Evolutionary conservation across 2,113 vertebrate genomes (phyloP).

Genomic region (Amphiprion ocellaris): DNA sequence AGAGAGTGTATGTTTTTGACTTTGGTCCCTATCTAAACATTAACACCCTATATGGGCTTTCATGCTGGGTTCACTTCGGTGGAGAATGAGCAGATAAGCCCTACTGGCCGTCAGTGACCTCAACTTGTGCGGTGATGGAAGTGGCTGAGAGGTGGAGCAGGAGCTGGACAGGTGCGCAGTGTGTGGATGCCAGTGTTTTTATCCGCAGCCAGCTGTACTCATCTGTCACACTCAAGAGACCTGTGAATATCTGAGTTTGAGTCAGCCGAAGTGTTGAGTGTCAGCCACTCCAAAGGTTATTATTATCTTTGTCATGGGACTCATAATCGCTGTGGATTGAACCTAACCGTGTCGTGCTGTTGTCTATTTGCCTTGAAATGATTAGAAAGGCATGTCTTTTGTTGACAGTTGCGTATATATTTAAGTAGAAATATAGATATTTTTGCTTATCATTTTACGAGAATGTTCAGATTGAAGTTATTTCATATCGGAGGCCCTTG

Average conservation of each 20-base stretch:
- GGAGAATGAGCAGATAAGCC: conserved; percentile 65
- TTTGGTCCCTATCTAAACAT: conserved; percentile 62
- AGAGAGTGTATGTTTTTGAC: conserved; percentile 54
- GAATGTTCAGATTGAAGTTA: not conserved
- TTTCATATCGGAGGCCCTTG: no score
- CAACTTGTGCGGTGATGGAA: conserved; percentile 3
- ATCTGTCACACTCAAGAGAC: conserved; percentile 41
- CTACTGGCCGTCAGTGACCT: conserved; percentile 49
- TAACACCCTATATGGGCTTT: conserved; percentile 43
- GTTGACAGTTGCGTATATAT: conserved; percentile 15
- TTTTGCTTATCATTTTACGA: conserved; percentile 8
- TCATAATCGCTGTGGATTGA: conserved; percentile 43
- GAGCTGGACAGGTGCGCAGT: conserved; percentile 57
- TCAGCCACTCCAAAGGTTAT: conserved; percentile 61
- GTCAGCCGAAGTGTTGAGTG: conserved; percentile 41
- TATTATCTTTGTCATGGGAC: conserved; percentile 63
- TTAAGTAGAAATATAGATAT: not conserved
- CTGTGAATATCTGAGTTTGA: conserved; percentile 43
- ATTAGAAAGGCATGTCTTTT: conserved; percentile 36
- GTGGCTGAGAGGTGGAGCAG: conserved; percentile 35
- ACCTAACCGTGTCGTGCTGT: conserved; percentile 35
- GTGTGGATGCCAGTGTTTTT: conserved; percentile 25
- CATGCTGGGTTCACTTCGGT: conserved; percentile 40
- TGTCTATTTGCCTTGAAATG: conserved; percentile 49
- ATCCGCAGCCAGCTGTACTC: conserved; percentile 52